Percentiles rank a stretch among this genome's conserved stretches.
Evolutionary conservation across 2,113 vertebrate species (phyloP).

Genomic region (Vulpes vulpes): DNA sequence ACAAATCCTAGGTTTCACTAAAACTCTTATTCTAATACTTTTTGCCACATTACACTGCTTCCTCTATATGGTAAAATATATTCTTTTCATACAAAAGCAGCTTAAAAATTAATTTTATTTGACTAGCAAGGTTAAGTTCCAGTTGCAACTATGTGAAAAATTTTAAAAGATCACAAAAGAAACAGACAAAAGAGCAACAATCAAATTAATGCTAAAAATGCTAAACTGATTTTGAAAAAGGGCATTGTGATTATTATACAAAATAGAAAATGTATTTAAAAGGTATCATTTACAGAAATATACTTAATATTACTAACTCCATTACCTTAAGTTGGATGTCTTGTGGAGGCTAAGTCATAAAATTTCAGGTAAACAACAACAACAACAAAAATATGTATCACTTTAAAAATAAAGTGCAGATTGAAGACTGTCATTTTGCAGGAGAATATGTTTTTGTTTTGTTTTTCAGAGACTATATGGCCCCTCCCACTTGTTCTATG

Average conservation of each 20-base stretch:
- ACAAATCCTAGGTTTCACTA: background rate
- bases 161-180: constrained; percentile 30
- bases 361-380: constrained; percentile 33
- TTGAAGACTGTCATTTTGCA: constrained; percentile 40
- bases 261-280: constrained; percentile 38
- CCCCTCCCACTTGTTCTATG: constrained; percentile 95
- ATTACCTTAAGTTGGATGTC: constrained; percentile 44
- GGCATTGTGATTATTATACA: background rate
- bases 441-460: constrained; percentile 38
- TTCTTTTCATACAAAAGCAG: background rate
- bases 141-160: background rate
- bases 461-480: constrained; percentile 93
- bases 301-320: constrained; percentile 22
- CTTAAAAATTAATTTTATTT: constrained; percentile 64
- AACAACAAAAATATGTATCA: background rate
- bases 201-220: constrained; percentile 23
- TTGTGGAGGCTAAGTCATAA: background rate
- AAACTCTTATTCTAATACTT: background rate
- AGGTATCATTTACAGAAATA: constrained; percentile 49
- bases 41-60: background rate
- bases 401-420: constrained; percentile 16
- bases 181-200: background rate
- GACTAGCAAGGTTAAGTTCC: constrained; percentile 26
- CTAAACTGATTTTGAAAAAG: constrained; percentile 31
- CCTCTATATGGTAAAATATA: background rate